Conservation (phyloP, 1,140 invertebrate species). For the Chionoecetes opilio region DNA sequence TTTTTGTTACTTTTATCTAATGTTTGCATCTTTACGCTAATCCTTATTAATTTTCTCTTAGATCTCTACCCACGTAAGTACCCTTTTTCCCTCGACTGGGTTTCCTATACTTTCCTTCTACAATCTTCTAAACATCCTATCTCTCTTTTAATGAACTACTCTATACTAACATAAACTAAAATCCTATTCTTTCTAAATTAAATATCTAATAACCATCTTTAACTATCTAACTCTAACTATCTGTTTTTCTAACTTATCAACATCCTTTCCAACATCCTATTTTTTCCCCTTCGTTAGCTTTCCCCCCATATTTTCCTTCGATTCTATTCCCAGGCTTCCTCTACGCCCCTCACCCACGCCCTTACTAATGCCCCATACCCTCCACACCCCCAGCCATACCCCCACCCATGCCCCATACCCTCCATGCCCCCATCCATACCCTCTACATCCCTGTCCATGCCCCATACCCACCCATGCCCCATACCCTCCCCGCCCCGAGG, state of each 20-base stretch:
- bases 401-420: neutral
- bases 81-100: neutral
- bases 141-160: neutral
- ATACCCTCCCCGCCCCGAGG: neutral
- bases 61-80: no score
- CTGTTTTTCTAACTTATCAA: no score
- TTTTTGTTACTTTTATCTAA: neutral
- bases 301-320: constrained; percentile 36
- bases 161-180: no score
- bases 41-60: constrained; percentile 5
- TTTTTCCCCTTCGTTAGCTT: neutral
- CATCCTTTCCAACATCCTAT: neutral
- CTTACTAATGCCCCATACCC: neutral
- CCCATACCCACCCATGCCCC: neutral
- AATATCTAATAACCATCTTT: neutral
- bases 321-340: neutral
- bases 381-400: neutral
- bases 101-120: neutral
- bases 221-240: no score
- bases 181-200: neutral
- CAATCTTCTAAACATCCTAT: neutral
- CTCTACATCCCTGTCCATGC: neutral
- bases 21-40: neutral
- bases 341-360: neutral
- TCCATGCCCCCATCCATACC: neutral